Conservation (phyloP, 2,113 vertebrate genomes). For the Serinus canaria region DNA sequence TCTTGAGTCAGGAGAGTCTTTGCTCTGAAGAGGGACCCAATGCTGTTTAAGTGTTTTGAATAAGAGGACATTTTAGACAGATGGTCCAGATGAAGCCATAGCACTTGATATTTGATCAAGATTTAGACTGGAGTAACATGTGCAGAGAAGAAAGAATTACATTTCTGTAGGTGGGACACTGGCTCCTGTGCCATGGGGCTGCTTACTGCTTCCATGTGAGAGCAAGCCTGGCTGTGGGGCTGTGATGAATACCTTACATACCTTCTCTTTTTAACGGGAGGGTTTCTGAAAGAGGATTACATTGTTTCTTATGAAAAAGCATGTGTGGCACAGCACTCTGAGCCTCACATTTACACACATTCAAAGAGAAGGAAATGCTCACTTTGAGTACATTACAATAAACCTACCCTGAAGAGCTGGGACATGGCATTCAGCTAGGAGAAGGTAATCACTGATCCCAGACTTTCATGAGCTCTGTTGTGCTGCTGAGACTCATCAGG, state of each 20-base stretch:
- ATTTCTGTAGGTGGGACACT: not conserved
- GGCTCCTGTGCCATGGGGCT: not conserved
- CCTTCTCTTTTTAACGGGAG: not conserved
- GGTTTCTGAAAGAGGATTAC: not conserved
- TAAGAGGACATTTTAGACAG: not conserved
- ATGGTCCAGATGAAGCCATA: not conserved
- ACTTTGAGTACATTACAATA: not conserved
- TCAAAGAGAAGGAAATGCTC: not conserved
- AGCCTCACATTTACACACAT: not conserved
- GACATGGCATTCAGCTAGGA: not conserved
- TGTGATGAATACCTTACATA: not conserved
- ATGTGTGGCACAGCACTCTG: not conserved
- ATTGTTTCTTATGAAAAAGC: not conserved
- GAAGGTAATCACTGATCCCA: not conserved
- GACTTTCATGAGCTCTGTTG: not conserved
- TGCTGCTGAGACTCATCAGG: not conserved
- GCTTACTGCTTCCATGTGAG: not conserved
- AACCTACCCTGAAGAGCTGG: not conserved
- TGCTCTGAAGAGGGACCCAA: not conserved
- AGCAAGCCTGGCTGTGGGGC: accelerated
- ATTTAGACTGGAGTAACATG: not conserved
- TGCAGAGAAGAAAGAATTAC: not conserved
- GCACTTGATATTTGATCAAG: not conserved
- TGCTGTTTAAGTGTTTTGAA: not conserved
- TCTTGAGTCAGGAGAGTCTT: not conserved